Evolutionary conservation across 2,797 vertebrate genomes (phyloP).

Genomic region (Falco columbarius): DNA sequence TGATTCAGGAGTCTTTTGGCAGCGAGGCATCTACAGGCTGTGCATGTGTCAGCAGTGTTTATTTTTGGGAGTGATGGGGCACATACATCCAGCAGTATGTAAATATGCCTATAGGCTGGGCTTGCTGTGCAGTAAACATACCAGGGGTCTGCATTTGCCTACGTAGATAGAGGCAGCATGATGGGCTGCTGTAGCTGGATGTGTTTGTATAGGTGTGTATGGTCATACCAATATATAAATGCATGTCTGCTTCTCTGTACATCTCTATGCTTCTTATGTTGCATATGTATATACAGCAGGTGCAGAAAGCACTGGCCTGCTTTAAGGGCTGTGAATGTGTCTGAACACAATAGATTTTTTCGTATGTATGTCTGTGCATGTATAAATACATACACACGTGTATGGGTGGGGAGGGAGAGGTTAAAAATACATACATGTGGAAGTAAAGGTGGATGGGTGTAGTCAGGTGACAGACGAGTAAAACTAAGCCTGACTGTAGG

Average conservation of each 20-base stretch:
- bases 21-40: background rate
- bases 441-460: background rate
- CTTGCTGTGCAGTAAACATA: background rate
- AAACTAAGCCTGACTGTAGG: background rate
- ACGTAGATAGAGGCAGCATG: fast-evolving
- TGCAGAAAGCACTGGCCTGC: background rate
- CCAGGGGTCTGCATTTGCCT: background rate
- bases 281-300: background rate
- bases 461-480: background rate
- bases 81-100: background rate
- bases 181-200: background rate
- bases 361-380: background rate
- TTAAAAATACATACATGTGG: fast-evolving
- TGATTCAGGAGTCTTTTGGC: slow-evolving; percentile 8
- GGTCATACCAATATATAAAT: background rate
- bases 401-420: background rate
- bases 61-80: background rate
- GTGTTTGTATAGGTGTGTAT: background rate
- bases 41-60: background rate
- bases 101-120: background rate
- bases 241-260: background rate
- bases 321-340: background rate
- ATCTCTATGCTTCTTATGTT: background rate
- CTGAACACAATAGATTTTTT: background rate
- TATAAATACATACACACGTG: background rate